Base-by-base conservation (phyloP, 2,888 invertebrate species). In the Agrochola circellaris region DNA sequence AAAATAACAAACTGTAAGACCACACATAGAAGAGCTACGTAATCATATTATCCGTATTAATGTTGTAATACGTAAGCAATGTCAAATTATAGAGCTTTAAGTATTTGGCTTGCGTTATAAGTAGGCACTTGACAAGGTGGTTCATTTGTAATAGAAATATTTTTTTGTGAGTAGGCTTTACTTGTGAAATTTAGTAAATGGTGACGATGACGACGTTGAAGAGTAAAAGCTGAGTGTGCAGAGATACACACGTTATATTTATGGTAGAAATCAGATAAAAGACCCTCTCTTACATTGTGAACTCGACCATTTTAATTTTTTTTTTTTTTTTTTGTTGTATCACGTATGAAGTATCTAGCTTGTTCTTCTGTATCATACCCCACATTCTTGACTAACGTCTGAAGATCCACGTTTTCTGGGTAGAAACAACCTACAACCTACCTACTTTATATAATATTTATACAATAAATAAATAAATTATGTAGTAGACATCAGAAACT, bases 31-130 rank as follows among this genome's bases (percentile, higher is more conserved):
- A 15, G 26, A 45, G 20, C 20, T 48, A 81, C 79, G 48, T 83
- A 15, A 15, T 51, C 20, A 4, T 20, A 58, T 80, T 72, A 70
- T 84, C 65, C 60, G n/a, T 26, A 20, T 51, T 30, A n/a, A 65
- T 82, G 51, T 72, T 60, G 67, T 30, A 85, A 85, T 54, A 69
- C 60, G n/a, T 34, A 54, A 58, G 82, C 23, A 61, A 51, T 54
- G 61, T 56, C 76, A 72, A 61, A 68, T 72, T 72, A 42, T 72
- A 34, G 60, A 73, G 54, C 23, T 71, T 70, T 51, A 9, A 81
- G 74, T 82, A 65, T 75, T 71, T 56, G 15, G 7, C 26, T 75
- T 65, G 48, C 45, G 34, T 38, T 73, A n/a, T 34, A 64, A 51
- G 67, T 56, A 60, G n/a, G 23, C 20, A 69, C 82, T 82, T 72